A percentile compares a stretch with the other conserved stretches of the same genome.
Evolutionary conservation across 2,797 vertebrate species (phyloP).

Genomic region (Hippoglossus hippoglossus): DNA sequence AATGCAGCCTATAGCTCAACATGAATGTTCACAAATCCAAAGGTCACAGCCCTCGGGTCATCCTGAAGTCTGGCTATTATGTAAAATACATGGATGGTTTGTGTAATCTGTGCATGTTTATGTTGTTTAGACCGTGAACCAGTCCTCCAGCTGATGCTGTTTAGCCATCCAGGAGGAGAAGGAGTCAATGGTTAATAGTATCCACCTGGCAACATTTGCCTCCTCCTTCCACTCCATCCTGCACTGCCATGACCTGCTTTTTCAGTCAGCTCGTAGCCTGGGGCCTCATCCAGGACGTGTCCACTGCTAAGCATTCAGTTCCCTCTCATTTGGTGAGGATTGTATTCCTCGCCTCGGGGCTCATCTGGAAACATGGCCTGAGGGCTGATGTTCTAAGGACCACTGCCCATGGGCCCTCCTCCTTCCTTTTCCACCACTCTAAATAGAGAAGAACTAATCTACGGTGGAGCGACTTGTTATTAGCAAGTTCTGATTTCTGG

Average conservation of each 20-base stretch:
- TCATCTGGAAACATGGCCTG: slow-evolving; percentile 44
- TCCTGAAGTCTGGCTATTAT: slow-evolving; percentile 10
- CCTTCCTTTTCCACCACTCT: slow-evolving; percentile 18
- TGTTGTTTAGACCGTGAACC: not conserved
- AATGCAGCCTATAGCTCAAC: slow-evolving; percentile 17
- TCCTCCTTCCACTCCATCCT: slow-evolving; percentile 48
- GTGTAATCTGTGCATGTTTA: not conserved
- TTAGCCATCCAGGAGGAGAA: slow-evolving; percentile 7
- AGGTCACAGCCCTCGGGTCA: not conserved
- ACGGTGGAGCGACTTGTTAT: slow-evolving; percentile 59
- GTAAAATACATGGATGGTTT: no score
- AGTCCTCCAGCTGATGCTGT: slow-evolving; percentile 21
- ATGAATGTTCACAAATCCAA: slow-evolving; percentile 1
- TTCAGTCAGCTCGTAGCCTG: slow-evolving; percentile 49
- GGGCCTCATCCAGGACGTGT: slow-evolving; percentile 58
- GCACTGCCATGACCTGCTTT: slow-evolving; percentile 51
- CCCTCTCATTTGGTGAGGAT: slow-evolving; percentile 26
- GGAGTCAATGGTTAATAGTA: slow-evolving; percentile 19
- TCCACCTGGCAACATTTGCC: slow-evolving; percentile 55
- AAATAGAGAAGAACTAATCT: slow-evolving; percentile 68
- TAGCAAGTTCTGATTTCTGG: slow-evolving; percentile 57
- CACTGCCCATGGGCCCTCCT: slow-evolving; percentile 21
- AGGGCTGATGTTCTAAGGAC: slow-evolving; percentile 30
- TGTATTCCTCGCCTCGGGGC: slow-evolving; percentile 38
- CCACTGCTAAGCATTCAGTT: slow-evolving; percentile 39